Percentiles rank a stretch among this genome's conserved stretches.
These are phyloP conservation scores for Cavia porcellus DNA, from an alignment of 2,113 vertebrate species.

Conservation along the genomic window DNA sequence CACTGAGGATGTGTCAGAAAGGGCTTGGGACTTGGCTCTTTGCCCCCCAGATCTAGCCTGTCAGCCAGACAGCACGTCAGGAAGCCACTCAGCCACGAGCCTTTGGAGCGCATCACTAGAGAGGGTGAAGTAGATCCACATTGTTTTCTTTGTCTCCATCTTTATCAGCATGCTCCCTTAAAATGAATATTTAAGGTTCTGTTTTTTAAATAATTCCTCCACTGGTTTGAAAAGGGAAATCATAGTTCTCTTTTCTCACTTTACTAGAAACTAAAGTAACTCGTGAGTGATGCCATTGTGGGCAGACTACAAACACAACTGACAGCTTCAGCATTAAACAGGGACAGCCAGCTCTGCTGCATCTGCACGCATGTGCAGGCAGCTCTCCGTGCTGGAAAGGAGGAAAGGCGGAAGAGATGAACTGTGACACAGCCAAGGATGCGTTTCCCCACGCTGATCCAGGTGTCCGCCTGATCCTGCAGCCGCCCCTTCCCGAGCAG, in stretches of 20 bases:
- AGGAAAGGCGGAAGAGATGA: background rate
- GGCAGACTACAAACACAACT: background rate
- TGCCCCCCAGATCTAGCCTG: background rate
- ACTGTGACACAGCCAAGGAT: background rate
- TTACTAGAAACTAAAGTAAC: conserved; percentile 24
- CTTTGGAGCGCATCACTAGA: background rate
- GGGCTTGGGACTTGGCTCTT: background rate
- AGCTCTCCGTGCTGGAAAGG: background rate
- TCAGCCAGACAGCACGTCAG: background rate
- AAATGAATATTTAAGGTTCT: background rate
- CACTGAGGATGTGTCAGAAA: accelerated
- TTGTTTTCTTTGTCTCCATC: background rate
- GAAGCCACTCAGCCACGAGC: background rate
- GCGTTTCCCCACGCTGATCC: accelerated
- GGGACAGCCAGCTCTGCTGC: accelerated
- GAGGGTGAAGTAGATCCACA: background rate
- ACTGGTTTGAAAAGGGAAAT: background rate
- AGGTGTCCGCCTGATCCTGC: background rate
- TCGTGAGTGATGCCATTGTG: background rate
- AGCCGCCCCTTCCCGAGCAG: accelerated
- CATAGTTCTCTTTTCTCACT: background rate
- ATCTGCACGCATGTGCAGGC: background rate
- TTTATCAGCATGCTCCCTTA: background rate
- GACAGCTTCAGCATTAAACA: background rate
- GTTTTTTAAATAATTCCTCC: background rate